Evolutionary conservation across 2,113 vertebrate genomes (phyloP).

Genomic region (Polyodon spathula): DNA sequence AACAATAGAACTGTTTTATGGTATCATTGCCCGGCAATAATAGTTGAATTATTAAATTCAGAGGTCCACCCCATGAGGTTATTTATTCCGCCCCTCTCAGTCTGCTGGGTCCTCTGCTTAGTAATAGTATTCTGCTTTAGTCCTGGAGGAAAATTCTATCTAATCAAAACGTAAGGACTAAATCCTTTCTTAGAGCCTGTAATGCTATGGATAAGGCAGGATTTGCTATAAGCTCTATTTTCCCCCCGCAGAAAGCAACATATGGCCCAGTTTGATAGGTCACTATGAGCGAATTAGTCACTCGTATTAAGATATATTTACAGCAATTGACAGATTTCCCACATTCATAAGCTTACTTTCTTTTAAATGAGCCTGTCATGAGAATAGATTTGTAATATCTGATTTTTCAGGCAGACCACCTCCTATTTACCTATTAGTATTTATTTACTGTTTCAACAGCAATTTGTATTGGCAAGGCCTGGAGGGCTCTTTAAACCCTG

Average conservation of each 20-base stretch:
- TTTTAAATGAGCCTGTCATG: conserved; percentile 6
- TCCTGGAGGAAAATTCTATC: conserved; percentile 50
- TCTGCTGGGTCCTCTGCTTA: conserved; percentile 36
- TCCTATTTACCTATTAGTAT: not conserved
- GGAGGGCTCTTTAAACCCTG: no score
- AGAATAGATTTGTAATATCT: conserved; percentile 19
- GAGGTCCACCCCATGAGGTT: not conserved
- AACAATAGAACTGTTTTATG: conserved; percentile 40
- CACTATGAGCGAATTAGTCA: conserved; percentile 39
- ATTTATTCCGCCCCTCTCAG: not conserved
- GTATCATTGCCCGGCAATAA: conserved; percentile 33
- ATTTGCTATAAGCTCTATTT: conserved; percentile 56
- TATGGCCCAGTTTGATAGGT: conserved; percentile 54
- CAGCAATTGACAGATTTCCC: conserved; percentile 25
- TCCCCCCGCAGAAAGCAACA: conserved; percentile 49
- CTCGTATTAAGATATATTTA: conserved; percentile 43
- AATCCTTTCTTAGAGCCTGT: conserved; percentile 67
- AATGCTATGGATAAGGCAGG: conserved; percentile 63
- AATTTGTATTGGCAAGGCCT: no score
- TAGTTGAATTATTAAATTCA: not conserved
- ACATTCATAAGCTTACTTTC: conserved; percentile 24
- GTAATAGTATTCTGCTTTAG: conserved; percentile 32
- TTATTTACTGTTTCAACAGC: conserved; percentile 3
- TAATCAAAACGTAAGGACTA: conserved; percentile 69
- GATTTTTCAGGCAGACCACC: not conserved